Base-by-base conservation (phyloP, 2,797 vertebrate species). In the Tarsius wallacei region DNA sequence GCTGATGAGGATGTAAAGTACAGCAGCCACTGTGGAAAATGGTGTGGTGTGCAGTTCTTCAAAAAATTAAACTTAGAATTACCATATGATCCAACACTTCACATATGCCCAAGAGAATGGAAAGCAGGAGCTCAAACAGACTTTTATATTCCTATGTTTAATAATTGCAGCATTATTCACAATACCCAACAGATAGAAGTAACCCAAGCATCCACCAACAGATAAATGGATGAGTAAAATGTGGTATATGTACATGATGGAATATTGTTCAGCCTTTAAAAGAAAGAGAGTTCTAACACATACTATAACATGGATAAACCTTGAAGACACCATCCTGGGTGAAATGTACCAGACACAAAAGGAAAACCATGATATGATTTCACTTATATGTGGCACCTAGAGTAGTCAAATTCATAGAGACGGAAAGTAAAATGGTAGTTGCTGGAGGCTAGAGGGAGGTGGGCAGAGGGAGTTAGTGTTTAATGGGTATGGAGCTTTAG, bases 31-130 rank as follows among this genome's bases (percentile, higher is more conserved):
- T 57, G 24, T 91, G 59, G 76, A 84, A 91, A 93, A 57, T 17
- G 36, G 5, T n/a, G n/a, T 71, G 22, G 31, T 28, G 42, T 81
- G 64, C 17, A 7, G 19, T 87, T 84, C 51, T 59, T 87, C 31
- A 61, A 42, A 63, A 83, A 71, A 90, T 85, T 88, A 64, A 90
- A 74, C 68, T 42, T 42, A 55, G 77, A 84, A 21, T 55, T 68
- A 63, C 49, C 13, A 31, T 66, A 49, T 21, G 31, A 84, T 49
- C 33, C 24, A 91, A 12, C 12, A 90, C 17, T 55, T 78, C 76
- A n/a, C 53, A 13, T 71, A 55, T 33, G 19, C n/a, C 47, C 53
- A 73, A 55, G 84, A 84, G 42, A 74, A 63, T 8, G 31, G 26
- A 66, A 91, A 91, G 66, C 51, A 74, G 31, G 21, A 22, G 33